These are phyloP conservation scores for Notamacropus eugenii DNA, from an alignment of 2,797 vertebrate species.

Conservation along the genomic window DNA sequence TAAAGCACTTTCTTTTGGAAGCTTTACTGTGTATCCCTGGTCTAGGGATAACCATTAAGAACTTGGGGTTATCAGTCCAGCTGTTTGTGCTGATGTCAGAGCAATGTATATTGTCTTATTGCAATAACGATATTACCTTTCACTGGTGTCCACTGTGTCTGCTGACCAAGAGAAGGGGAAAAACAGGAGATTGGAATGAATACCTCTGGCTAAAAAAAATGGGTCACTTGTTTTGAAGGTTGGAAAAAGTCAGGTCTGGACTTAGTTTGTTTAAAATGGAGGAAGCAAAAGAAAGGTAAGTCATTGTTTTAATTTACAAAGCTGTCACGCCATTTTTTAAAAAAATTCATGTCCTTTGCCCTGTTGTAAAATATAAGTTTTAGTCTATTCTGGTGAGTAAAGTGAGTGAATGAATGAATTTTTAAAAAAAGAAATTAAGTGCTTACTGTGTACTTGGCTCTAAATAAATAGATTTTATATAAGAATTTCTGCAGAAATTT, in stretches of 20 bases:
- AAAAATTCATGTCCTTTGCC: conserved; percentile 22
- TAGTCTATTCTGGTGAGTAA: background rate
- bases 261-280: conserved; percentile 71
- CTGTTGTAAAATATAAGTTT: background rate
- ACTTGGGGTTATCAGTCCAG: conserved; percentile 58
- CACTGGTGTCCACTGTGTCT: conserved; percentile 61
- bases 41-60: conserved; percentile 65
- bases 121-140: conserved; percentile 80
- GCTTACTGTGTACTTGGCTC: background rate
- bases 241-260: background rate
- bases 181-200: conserved; percentile 64
- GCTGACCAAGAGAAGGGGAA: conserved; percentile 49
- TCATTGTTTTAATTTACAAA: conserved; percentile 65
- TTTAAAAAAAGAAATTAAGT: background rate
- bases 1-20: conserved; percentile 7
- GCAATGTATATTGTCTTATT: conserved; percentile 57
- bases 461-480: background rate
- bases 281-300: conserved; percentile 70
- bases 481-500: background rate
- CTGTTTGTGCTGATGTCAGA: conserved; percentile 59
- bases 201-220: conserved; percentile 54
- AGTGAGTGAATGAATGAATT: background rate
- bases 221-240: conserved; percentile 56
- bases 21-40: background rate
- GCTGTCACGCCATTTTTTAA: conserved; percentile 51